Evolutionary conservation across 2,797 vertebrate species (phyloP).

Genomic region (Tragelaphus eurycerus): DNA sequence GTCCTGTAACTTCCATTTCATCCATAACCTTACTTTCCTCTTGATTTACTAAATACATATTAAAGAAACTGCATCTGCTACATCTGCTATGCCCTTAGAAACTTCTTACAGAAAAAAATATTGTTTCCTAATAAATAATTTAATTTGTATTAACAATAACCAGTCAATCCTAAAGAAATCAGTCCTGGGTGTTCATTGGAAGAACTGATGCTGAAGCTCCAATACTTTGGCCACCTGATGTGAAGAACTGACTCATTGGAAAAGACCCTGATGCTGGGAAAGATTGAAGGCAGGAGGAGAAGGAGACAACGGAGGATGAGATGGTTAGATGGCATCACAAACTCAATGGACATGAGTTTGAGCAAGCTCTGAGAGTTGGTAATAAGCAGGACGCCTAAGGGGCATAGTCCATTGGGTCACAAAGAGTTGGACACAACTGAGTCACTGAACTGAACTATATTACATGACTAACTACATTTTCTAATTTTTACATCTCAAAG

Average conservation of each 20-base stretch:
- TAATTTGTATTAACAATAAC: not conserved
- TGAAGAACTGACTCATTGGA: not conserved
- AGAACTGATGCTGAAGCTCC: not conserved
- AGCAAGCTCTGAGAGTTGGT: not conserved
- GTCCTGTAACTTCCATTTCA: not conserved
- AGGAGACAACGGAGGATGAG: not conserved
- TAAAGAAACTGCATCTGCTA: not conserved
- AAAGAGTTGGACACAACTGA: not conserved
- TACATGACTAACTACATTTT: not conserved
- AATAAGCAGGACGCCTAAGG: not conserved
- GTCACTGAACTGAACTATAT: not conserved
- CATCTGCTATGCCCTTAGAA: not conserved
- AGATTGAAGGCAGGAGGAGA: not conserved
- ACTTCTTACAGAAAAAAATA: not conserved
- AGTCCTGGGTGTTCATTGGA: not conserved
- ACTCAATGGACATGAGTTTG: not conserved
- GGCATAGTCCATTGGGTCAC: fast-evolving
- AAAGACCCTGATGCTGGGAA: not conserved
- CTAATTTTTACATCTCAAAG: not conserved
- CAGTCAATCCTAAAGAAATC: not conserved
- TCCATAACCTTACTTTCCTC: not conserved
- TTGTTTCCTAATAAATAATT: not conserved
- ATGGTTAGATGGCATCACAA: not conserved
- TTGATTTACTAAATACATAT: not conserved
- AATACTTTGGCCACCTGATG: not conserved